Evolutionary conservation across 2,113 vertebrate genomes (phyloP), one percentile per base, ranked within the genome.

Genomic region (Lasiurus borealis): DNA sequence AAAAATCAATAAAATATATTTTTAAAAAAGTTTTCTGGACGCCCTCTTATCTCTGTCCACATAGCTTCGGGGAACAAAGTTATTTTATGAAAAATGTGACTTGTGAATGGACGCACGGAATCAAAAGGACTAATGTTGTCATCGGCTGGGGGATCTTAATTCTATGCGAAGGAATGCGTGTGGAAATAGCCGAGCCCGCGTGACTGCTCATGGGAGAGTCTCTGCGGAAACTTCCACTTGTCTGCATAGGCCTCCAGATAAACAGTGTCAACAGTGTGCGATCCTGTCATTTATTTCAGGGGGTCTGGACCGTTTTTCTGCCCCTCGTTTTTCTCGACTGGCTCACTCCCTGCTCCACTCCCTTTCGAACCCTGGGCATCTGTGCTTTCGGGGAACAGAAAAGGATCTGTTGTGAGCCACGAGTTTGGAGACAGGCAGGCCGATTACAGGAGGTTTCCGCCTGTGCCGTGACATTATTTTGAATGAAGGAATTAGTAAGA

Each of bases 201-300:
- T 31, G 69, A 23, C n/a, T 8, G 50, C 29, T n/a, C 62, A 12
- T 5, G 85, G 34, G 77, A 34, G 89, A 92, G 71, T 72, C 31
- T 72, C 71, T 29, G 2, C 54, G 52, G 3, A 36, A 77, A 46
- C 62, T 8, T 50, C 54, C 82, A 64, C 59, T 93, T 88, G 73
- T 93, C 62, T 96, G 81, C 77, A 71, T 52, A 40, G 21, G 81
- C 48, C 46, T 93, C 59, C 95, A 88, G 93, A 85, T 75, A 95
- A 95, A 90, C 84, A 92, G 40, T 92, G 92, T 95, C 95, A 95
- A 68, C 90, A 52, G 27, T 11, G 71, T 7, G 40, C 81, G 88
- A 57, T 73, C 44, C 7, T 1, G 18, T 54, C 71, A 92, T 95
- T 95, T 52, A 92, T 85, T 86, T 96, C 83, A 80, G 73, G 64